These are phyloP conservation scores for Mormyrops boulengeri DNA, from an alignment of 2,797 vertebrate species.

Conservation along the genomic window DNA sequence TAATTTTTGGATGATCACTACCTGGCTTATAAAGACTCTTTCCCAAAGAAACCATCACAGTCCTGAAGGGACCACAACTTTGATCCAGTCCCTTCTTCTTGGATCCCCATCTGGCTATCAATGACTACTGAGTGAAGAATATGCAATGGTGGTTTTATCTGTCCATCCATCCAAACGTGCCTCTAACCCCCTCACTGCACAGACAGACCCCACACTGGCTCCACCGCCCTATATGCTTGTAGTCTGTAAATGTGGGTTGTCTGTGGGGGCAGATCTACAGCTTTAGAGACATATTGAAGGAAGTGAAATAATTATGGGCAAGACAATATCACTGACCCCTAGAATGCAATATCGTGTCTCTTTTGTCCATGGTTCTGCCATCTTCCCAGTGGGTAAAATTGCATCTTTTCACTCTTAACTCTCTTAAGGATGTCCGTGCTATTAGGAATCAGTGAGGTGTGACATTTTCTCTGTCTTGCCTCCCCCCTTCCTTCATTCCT, in stretches of 20 bases:
- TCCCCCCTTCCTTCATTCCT: constrained; percentile 45
- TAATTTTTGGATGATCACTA: neutral
- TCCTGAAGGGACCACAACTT: neutral
- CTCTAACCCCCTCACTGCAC: constrained; percentile 32
- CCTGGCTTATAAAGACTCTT: neutral
- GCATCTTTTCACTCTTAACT: constrained; percentile 74
- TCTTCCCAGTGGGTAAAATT: constrained; percentile 75
- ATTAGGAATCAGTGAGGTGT: constrained; percentile 88
- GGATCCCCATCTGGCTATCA: neutral
- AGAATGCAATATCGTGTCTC: constrained; percentile 93
- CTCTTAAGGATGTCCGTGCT: constrained; percentile 71
- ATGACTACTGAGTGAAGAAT: neutral
- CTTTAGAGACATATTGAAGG: constrained; percentile 69
- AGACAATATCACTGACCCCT: constrained; percentile 82
- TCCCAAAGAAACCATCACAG: neutral
- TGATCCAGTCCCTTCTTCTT: neutral
- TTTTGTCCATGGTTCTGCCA: constrained; percentile 76
- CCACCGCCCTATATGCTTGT: constrained; percentile 38
- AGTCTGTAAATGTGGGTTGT: constrained; percentile 41
- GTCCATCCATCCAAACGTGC: constrained; percentile 20
- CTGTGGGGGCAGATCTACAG: constrained; percentile 33
- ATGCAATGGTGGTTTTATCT: neutral
- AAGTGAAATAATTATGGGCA: constrained; percentile 94
- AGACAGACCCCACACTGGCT: constrained; percentile 39
- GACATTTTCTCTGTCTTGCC: constrained; percentile 62